A percentile compares a stretch with the other conserved stretches of the same genome.
These are phyloP conservation scores for Patella depressa DNA, from an alignment of 2,888 invertebrate genomes.

Conservation along the genomic window DNA sequence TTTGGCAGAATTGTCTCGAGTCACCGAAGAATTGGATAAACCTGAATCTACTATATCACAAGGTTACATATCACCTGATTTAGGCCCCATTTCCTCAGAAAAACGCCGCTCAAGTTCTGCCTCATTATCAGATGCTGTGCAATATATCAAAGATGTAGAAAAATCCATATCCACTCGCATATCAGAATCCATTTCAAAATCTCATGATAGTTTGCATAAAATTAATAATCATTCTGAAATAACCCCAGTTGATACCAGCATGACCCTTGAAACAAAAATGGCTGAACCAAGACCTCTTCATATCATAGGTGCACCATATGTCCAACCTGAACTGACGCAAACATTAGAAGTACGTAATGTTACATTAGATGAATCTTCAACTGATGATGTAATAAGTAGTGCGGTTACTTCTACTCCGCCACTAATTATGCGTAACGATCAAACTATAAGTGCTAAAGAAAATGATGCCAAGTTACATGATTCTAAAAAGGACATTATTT, in stretches of 20 bases:
- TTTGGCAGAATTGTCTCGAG: constrained; percentile 40
- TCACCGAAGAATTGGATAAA: constrained; percentile 40
- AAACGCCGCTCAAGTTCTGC: constrained; percentile 21
- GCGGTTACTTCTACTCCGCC: background rate
- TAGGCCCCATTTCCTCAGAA: background rate
- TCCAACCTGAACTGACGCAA: background rate
- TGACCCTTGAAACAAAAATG: constrained; percentile 1
- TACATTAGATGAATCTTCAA: constrained; percentile 1
- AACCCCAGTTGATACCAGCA: constrained; percentile 6
- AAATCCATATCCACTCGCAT: constrained; percentile 21
- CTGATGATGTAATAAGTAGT: background rate
- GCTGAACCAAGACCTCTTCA: background rate
- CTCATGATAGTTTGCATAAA: constrained; percentile 11
- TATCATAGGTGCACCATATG: background rate
- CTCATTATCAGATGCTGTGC: constrained; percentile 42
- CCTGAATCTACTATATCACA: constrained; percentile 25
- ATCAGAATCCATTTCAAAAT: constrained; percentile 15
- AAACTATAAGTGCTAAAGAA: background rate
- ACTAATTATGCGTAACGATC: background rate
- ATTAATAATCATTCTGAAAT: constrained; percentile 5
- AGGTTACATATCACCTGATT: background rate
- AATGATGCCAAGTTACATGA: background rate
- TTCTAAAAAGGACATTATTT: background rate
- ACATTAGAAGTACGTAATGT: background rate
- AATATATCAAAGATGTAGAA: constrained; percentile 43